A percentile compares a stretch with the other conserved stretches of the same genome.
phyloP scores from a whole-genome alignment of 2,888 invertebrate species.

The Epiblema foenella region DNA sequence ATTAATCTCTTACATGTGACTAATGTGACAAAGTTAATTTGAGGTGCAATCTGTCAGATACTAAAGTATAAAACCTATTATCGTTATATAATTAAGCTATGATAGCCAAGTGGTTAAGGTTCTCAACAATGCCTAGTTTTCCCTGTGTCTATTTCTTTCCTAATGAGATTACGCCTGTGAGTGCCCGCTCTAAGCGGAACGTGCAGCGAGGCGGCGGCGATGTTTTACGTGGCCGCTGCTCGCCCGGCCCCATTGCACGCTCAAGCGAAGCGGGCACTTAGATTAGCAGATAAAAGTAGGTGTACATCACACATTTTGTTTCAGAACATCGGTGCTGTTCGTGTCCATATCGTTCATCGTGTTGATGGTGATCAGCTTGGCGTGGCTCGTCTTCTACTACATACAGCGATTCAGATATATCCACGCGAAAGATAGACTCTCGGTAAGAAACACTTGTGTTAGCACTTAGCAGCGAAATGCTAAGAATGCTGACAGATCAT shows the following conservation, averaged over 20 bases:
- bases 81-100: neutral
- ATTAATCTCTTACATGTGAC: neutral
- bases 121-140: neutral
- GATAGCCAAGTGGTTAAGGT: conserved; percentile 2
- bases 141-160: too few species aligned
- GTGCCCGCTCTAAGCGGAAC: too few species aligned
- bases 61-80: neutral
- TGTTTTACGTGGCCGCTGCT: too few species aligned
- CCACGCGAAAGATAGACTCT: conserved; percentile 96
- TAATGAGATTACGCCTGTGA: too few species aligned
- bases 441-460: conserved; percentile 84
- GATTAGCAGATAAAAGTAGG: too few species aligned
- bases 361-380: conserved; percentile 96
- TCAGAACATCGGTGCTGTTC: conserved; percentile 95
- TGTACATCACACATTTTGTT: conserved; percentile 49
- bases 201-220: too few species aligned
- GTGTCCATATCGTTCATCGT: conserved; percentile 98
- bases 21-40: neutral
- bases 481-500: too few species aligned
- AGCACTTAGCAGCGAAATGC: too few species aligned
- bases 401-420: conserved; percentile 97
- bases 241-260: too few species aligned
- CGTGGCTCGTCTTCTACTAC: conserved; percentile 98
- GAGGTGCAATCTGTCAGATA: conserved; percentile 12
- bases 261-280: too few species aligned